Percentiles rank a stretch among this genome's conserved stretches.
Conservation (phyloP, 2,113 vertebrate species). For the Phocoena phocoena region DNA sequence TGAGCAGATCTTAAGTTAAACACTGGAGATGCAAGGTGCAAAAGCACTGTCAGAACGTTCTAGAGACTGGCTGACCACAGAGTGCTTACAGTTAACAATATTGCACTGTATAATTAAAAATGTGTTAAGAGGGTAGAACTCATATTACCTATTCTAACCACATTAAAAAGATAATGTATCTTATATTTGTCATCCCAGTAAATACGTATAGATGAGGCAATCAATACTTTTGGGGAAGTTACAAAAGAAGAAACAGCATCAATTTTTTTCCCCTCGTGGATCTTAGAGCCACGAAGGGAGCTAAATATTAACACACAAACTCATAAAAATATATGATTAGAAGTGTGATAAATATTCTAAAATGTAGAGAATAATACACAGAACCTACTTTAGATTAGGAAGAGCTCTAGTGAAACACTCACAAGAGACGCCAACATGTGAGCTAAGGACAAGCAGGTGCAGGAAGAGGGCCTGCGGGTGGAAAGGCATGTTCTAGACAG, state of each 20-base stretch:
- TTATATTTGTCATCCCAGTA: background rate
- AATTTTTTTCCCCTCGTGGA: background rate
- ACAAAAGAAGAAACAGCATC: background rate
- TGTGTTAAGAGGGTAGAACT: background rate
- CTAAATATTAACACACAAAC: background rate
- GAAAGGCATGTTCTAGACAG: background rate
- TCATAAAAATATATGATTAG: background rate
- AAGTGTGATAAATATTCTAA: background rate
- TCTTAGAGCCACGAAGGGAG: background rate
- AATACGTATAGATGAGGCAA: background rate
- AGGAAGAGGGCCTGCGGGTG: background rate
- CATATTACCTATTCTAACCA: background rate
- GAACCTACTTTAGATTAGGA: background rate
- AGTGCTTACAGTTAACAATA: background rate
- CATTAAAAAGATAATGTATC: background rate
- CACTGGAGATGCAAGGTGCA: background rate
- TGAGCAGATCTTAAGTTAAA: background rate
- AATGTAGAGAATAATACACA: background rate
- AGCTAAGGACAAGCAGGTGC: background rate
- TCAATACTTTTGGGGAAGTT: background rate
- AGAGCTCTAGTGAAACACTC: background rate
- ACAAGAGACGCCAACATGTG: background rate
- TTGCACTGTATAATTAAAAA: background rate
- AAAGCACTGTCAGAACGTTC: background rate
- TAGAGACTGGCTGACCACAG: background rate